Evolutionary conservation across 2,888 invertebrate genomes (phyloP).

Genomic region (Lumbricus terrestris): DNA sequence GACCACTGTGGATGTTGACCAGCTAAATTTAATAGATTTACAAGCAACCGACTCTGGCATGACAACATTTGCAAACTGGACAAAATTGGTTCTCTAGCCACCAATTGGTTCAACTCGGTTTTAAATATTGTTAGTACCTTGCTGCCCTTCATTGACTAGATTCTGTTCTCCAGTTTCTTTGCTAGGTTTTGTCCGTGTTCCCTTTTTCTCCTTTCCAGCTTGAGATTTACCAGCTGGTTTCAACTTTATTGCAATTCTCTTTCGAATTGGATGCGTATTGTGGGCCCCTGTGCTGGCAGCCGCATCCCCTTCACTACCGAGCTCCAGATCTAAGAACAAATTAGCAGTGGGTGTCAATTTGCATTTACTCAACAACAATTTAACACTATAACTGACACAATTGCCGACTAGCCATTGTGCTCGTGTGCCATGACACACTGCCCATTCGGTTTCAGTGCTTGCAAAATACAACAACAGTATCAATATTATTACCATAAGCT

Average conservation of each 20-base stretch:
- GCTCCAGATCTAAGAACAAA: not conserved
- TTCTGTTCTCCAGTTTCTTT: slow-evolving; percentile 14
- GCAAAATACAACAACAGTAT: too few relatives aligned
- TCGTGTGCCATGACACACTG: not conserved
- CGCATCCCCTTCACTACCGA: slow-evolving; percentile 20
- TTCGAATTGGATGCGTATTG: slow-evolving; percentile 32
- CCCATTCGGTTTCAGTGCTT: not conserved
- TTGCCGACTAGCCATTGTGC: too few relatives aligned
- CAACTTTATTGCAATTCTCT: slow-evolving; percentile 34
- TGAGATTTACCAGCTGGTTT: slow-evolving; percentile 23
- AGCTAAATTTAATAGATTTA: too few relatives aligned
- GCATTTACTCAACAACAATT: too few relatives aligned
- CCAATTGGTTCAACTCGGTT: too few relatives aligned
- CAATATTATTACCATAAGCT: too few relatives aligned
- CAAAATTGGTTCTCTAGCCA: too few relatives aligned
- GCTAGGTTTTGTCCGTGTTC: not conserved
- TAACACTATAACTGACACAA: too few relatives aligned
- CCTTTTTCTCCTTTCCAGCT: slow-evolving; percentile 20
- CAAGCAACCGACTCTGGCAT: too few relatives aligned
- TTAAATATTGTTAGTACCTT: not conserved
- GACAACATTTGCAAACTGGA: too few relatives aligned
- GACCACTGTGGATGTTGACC: too few relatives aligned
- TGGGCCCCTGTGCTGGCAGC: slow-evolving; percentile 20
- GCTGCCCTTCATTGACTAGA: not conserved
- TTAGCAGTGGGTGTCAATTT: too few relatives aligned